phyloP scores from a whole-genome alignment of 2,888 invertebrate species.

The Pherbina coryleti region DNA sequence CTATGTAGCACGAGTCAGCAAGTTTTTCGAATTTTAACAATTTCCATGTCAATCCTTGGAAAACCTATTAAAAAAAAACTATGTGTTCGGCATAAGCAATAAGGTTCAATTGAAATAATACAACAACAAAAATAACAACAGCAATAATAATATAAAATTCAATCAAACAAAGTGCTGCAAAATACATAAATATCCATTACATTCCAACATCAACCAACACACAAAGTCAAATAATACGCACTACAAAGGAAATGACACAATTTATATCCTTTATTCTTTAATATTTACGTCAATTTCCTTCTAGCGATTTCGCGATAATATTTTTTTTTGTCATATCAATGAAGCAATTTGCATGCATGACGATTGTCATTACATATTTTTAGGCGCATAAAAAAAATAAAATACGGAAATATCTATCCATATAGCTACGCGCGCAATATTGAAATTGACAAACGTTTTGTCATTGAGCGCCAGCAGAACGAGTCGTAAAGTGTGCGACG shows the following conservation, averaged over 20 bases:
- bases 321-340: slow-evolving; percentile 50
- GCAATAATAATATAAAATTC: slow-evolving; percentile 51
- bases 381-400: slow-evolving; percentile 53
- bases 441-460: slow-evolving; percentile 55
- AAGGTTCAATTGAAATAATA: not conserved
- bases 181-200: slow-evolving; percentile 22
- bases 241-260: slow-evolving; percentile 9
- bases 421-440: slow-evolving; percentile 46
- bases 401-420: no score
- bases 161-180: slow-evolving; percentile 61
- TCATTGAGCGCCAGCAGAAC: not conserved
- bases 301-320: not conserved
- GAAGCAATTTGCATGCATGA: slow-evolving; percentile 68
- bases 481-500: not conserved
- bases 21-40: no score
- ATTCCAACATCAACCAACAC: not conserved
- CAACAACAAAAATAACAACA: not conserved
- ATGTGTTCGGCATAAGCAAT: slow-evolving; percentile 15
- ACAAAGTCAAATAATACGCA: slow-evolving; percentile 19
- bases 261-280: slow-evolving; percentile 28
- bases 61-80: no score
- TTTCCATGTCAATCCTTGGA: no score
- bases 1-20: no score
- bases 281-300: slow-evolving; percentile 6
- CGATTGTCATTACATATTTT: slow-evolving; percentile 63